These are phyloP conservation scores for Neostethus bicornis DNA, from an alignment of 2,797 vertebrate genomes.

Conservation along the genomic window DNA sequence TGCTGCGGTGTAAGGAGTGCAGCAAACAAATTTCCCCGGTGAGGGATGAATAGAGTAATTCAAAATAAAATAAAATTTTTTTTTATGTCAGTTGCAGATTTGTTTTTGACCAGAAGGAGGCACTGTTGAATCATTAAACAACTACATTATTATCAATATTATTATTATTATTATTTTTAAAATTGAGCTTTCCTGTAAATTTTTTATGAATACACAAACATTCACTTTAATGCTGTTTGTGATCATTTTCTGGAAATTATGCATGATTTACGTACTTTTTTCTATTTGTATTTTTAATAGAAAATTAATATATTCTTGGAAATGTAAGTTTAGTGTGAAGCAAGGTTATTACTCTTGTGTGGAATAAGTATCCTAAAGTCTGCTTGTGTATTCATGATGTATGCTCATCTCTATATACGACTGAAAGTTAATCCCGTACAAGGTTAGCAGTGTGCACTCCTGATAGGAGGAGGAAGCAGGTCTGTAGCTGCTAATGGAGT, in stretches of 20 bases:
- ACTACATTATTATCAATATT: background rate
- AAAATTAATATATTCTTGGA: too few species aligned
- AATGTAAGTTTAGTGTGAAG: constrained; percentile 10
- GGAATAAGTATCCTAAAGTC: background rate
- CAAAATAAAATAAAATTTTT: background rate
- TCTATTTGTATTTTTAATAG: too few species aligned
- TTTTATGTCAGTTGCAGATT: constrained; percentile 25
- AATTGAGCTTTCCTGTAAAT: background rate
- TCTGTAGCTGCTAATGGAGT: constrained; percentile 22
- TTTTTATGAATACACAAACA: constrained; percentile 1
- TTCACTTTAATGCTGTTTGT: background rate
- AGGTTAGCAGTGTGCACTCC: constrained; percentile 38
- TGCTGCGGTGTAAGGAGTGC: too few species aligned
- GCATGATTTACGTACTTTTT: too few species aligned
- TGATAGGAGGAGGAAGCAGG: constrained; percentile 27
- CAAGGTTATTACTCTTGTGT: background rate
- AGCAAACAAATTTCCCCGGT: too few species aligned
- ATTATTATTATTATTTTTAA: constrained; percentile 5
- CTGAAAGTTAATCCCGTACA: constrained; percentile 38
- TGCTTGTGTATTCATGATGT: constrained; percentile 49
- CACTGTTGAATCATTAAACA: constrained; percentile 52
- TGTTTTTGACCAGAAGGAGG: constrained; percentile 51
- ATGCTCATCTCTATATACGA: constrained; percentile 4
- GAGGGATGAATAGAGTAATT: too few species aligned
- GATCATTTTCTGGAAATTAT: too few species aligned